phyloP scores from a whole-genome alignment of 2,113 vertebrate genomes.

The Lontra canadensis region DNA sequence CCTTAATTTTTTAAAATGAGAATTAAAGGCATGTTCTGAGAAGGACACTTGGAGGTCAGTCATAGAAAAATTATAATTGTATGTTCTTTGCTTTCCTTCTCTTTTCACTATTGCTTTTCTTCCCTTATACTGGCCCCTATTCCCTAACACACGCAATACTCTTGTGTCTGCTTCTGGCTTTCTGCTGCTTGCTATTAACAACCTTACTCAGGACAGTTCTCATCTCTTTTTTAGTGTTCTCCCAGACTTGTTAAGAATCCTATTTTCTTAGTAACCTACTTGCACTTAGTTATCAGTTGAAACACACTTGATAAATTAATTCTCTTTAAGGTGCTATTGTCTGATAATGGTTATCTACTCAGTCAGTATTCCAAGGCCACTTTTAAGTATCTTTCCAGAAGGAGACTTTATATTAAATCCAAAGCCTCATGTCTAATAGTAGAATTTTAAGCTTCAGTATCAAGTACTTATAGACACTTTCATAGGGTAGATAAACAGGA shows the following conservation, averaged over 20 bases:
- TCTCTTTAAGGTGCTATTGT: constrained; percentile 58
- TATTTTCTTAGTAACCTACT: constrained; percentile 41
- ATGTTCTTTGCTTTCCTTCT: neutral
- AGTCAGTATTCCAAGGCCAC: neutral
- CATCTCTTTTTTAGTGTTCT: constrained; percentile 4
- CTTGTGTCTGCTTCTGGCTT: neutral
- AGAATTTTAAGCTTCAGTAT: constrained; percentile 48
- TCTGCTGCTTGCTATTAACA: neutral
- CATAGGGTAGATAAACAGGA: neutral
- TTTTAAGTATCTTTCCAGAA: constrained; percentile 35
- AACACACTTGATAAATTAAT: constrained; percentile 55
- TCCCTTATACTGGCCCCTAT: neutral
- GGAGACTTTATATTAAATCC: constrained; percentile 41
- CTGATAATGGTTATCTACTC: constrained; percentile 54
- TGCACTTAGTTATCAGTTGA: constrained; percentile 60
- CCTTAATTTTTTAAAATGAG: neutral
- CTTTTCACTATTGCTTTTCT: neutral
- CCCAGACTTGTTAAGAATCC: constrained; percentile 32
- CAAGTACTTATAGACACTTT: constrained; percentile 36
- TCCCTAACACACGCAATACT: neutral
- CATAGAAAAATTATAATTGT: neutral
- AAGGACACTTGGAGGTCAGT: neutral
- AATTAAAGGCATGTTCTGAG: neutral
- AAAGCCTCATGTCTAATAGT: constrained; percentile 33
- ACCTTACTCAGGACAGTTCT: neutral